Evolutionary conservation across 1,140 invertebrate genomes (phyloP), one percentile per base, ranked within the genome.

Genomic region (Papilio polytes): DNA sequence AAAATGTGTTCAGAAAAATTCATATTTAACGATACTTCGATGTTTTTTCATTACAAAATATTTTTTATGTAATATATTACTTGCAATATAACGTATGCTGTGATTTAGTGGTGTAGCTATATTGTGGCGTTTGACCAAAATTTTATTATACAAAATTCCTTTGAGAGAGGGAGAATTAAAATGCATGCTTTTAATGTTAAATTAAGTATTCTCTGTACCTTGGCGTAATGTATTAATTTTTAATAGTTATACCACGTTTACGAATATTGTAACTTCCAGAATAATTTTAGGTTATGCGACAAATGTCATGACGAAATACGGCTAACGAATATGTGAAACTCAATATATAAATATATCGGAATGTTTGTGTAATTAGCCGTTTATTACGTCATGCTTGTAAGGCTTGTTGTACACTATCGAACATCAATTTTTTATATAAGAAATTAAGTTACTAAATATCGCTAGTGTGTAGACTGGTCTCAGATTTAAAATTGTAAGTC

Each of bases 341-440:
- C 13, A 26, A 20, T 74, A 74, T n/a, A 41, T 31, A 59, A 59
- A 78, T 41, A 36, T 78, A 46, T 26, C 20, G 73, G 41, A 74
- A 48, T 51, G 74, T 76, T 74, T 74, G 41, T 44, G 20, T 74
- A 26, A 46, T 46, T 76, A 31, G 74, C 22, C 36, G 53, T 6
- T 46, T 74, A 76, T n/a, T 76, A 31, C 26, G 74, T 26, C 74
- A 53, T 76, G 53, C 51, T 53, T 22, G 26, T 76, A 76, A 77
- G 41, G 74, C n/a, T 77, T 77, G 15, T 59, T 44, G 31, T 31
- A 76, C 74, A 78, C 74, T 78, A 78, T 36, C 76, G 51, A 59
- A 41, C 26, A 20, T 78, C 26, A 59, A 9, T 48, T 76, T 44
- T 36, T 74, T 41, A 22, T 44, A 48, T 74, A 46, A 18, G 13